Evolutionary conservation across 2,797 vertebrate species (phyloP).

Genomic region (Myotis findleyi): DNA sequence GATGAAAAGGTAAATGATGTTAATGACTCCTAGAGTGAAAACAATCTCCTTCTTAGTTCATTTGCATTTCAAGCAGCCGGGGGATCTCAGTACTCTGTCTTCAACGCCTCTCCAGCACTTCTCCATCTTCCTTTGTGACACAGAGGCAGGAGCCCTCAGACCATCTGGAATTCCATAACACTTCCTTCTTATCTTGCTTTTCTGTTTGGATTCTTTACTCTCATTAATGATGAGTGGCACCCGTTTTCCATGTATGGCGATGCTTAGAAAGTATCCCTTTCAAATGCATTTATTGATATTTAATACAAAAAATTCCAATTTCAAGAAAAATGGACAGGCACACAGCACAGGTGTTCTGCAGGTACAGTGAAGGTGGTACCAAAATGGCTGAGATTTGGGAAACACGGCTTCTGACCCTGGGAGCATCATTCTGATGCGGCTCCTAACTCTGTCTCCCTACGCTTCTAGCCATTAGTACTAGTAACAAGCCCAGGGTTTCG

Average conservation of each 20-base stretch:
- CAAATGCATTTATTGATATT: neutral
- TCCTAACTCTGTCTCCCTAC: neutral
- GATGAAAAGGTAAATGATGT: neutral
- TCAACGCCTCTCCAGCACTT: neutral
- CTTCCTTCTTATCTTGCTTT: neutral
- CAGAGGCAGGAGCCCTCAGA: neutral
- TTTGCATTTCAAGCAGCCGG: too few relatives aligned
- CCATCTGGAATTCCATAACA: neutral
- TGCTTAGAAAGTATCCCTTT: neutral
- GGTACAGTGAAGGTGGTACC: neutral
- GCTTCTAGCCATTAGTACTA: accelerated
- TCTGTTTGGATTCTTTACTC: neutral
- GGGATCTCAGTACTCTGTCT: neutral
- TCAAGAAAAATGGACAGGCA: neutral
- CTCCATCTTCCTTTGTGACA: neutral
- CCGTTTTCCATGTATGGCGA: neutral
- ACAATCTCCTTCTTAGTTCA: too few relatives aligned
- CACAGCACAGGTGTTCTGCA: neutral
- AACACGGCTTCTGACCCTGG: neutral
- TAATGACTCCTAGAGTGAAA: neutral
- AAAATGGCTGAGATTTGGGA: neutral
- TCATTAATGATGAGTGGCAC: neutral
- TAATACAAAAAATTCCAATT: neutral
- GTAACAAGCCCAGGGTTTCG: neutral
- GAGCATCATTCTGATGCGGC: neutral